Conservation (phyloP, 2,888 invertebrate genomes). For the Ryuthela nishihirai region DNA sequence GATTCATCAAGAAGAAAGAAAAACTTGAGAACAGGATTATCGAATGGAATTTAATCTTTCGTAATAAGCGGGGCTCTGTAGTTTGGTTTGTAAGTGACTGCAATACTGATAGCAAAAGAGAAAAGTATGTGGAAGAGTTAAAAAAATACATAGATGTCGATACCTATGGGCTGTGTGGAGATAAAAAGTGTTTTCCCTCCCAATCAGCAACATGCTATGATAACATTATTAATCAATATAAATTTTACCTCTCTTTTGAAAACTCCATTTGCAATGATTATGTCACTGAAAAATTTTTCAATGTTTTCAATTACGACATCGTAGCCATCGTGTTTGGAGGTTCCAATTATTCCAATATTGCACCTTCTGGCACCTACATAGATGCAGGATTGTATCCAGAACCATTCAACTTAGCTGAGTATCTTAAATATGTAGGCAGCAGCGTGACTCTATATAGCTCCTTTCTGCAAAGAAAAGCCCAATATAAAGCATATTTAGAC, state of each 20-base stretch:
- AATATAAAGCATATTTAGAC: constrained; percentile 21
- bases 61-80: too few species aligned
- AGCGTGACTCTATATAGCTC: constrained; percentile 4
- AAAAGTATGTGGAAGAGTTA: constrained; percentile 35
- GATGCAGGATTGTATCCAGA: constrained; percentile 41
- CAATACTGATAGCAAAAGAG: constrained; percentile 24
- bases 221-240: constrained; percentile 44
- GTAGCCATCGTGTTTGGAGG: constrained; percentile 47
- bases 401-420: constrained; percentile 20
- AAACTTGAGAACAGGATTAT: not conserved
- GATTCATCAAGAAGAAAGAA: constrained; percentile 3
- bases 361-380: constrained; percentile 47
- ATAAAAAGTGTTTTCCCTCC: constrained; percentile 27
- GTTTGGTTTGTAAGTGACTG: constrained; percentile 39
- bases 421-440: constrained; percentile 12
- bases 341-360: constrained; percentile 44
- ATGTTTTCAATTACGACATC: constrained; percentile 42
- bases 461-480: constrained; percentile 11
- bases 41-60: too few species aligned
- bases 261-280: constrained; percentile 46
- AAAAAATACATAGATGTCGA: constrained; percentile 34
- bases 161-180: constrained; percentile 32
- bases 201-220: constrained; percentile 47
- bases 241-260: constrained; percentile 35
- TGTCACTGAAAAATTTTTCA: constrained; percentile 47